phyloP scores from a whole-genome alignment of 1,140 invertebrate species.

The Steinernema feltiae region DNA sequence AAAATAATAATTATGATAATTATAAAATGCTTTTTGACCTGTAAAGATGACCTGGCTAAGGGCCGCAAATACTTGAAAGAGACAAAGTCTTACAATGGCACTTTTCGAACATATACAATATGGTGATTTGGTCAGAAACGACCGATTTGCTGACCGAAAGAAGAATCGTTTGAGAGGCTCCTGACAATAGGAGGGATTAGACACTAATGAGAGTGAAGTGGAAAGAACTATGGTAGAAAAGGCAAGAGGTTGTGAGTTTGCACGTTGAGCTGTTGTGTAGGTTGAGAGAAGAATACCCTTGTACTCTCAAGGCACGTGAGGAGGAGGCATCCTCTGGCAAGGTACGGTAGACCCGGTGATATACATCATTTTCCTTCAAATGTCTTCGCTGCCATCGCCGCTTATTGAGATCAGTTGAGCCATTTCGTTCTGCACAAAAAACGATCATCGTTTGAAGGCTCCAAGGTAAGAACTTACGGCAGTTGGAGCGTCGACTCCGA shows the following conservation, averaged over 20 bases:
- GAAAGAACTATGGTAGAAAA: conserved; percentile 6
- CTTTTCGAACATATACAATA: background rate
- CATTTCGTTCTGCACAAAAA: background rate
- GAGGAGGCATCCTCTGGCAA: background rate
- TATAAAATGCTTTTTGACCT: conserved; percentile 6
- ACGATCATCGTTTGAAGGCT: background rate
- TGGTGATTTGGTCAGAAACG: background rate
- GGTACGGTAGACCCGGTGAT: background rate
- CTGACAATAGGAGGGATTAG: background rate
- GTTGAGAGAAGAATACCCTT: background rate
- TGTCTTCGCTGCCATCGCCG: conserved; percentile 5
- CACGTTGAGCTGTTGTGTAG: conserved; percentile 4
- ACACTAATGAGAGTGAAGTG: background rate
- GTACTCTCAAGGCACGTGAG: background rate
- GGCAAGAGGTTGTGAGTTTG: conserved; percentile 4
- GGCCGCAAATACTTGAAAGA: background rate
- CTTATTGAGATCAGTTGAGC: conserved; percentile 9
- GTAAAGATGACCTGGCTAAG: background rate
- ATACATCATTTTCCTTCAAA: background rate
- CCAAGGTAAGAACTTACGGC: background rate
- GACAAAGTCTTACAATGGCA: background rate
- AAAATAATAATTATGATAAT: background rate
- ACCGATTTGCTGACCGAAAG: background rate
- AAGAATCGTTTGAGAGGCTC: conserved; percentile 3
- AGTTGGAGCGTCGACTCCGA: background rate